These are phyloP conservation scores for Zaprionus capensis DNA, from an alignment of 1,140 invertebrate genomes.

Conservation along the genomic window DNA sequence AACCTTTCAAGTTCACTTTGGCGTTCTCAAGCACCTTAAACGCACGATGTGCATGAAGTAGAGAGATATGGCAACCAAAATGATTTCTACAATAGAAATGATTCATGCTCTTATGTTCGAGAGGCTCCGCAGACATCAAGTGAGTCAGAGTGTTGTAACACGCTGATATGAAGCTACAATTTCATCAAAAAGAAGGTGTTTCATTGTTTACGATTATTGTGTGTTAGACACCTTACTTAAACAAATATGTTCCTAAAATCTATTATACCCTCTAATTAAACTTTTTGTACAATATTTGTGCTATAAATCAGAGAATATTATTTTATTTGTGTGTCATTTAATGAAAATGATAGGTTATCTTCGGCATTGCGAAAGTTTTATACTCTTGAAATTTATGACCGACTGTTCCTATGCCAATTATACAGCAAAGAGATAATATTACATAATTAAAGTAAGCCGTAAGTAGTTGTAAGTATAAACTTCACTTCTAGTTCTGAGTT, in stretches of 20 bases:
- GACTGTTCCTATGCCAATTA: too few relatives aligned
- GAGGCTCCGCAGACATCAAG: neutral
- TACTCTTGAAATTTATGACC: too few relatives aligned
- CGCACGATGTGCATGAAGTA: neutral
- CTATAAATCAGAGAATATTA: too few relatives aligned
- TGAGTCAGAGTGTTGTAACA: slow-evolving; percentile 16
- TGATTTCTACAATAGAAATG: slow-evolving; percentile 24
- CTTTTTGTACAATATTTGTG: too few relatives aligned
- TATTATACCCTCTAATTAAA: too few relatives aligned
- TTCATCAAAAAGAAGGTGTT: neutral
- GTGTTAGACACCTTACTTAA: neutral
- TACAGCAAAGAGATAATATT: too few relatives aligned
- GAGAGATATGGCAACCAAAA: neutral
- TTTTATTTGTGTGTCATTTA: too few relatives aligned
- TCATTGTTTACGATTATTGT: neutral
- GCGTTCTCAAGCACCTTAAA: neutral
- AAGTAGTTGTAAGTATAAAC: too few relatives aligned
- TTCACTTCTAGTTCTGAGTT: too few relatives aligned
- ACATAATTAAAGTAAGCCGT: too few relatives aligned
- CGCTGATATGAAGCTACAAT: neutral
- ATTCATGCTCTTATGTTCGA: slow-evolving; percentile 12
- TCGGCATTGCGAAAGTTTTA: too few relatives aligned
- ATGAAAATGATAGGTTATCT: too few relatives aligned
- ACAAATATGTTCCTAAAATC: neutral
- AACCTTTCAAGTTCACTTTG: neutral